These are phyloP conservation scores for Melieria crassipennis DNA, from an alignment of 2,888 invertebrate genomes.

Conservation along the genomic window DNA sequence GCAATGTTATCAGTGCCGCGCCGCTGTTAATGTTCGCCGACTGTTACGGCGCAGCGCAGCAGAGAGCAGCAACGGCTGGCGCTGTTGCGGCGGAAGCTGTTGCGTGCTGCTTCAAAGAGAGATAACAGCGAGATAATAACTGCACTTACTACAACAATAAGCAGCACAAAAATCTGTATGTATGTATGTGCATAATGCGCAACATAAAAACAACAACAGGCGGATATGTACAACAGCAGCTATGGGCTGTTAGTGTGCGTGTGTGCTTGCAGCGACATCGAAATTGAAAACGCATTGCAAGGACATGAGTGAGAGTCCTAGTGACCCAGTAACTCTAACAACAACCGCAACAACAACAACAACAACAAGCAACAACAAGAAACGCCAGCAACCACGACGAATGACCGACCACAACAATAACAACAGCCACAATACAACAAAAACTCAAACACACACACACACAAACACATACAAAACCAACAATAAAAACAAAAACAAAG, in stretches of 20 bases:
- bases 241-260: background rate
- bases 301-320: constrained; percentile 60
- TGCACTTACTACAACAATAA: background rate
- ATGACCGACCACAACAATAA: constrained; percentile 6
- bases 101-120: background rate
- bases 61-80: background rate
- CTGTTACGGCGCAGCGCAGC: no score
- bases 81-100: background rate
- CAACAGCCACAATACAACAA: background rate
- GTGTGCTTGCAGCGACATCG: constrained; percentile 1
- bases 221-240: background rate
- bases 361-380: constrained; percentile 12
- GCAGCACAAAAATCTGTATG: background rate
- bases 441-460: no score
- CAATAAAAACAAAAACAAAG: constrained; percentile 8
- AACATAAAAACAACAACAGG: background rate
- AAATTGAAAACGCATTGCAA: constrained; percentile 27
- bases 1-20: no score
- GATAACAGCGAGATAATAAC: background rate
- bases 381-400: background rate
- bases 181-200: background rate
- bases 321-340: constrained; percentile 62
- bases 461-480: background rate
- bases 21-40: no score
- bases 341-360: constrained; percentile 39